Base-by-base conservation (phyloP, 2,113 vertebrate species). In the Sceloporus undulatus region DNA sequence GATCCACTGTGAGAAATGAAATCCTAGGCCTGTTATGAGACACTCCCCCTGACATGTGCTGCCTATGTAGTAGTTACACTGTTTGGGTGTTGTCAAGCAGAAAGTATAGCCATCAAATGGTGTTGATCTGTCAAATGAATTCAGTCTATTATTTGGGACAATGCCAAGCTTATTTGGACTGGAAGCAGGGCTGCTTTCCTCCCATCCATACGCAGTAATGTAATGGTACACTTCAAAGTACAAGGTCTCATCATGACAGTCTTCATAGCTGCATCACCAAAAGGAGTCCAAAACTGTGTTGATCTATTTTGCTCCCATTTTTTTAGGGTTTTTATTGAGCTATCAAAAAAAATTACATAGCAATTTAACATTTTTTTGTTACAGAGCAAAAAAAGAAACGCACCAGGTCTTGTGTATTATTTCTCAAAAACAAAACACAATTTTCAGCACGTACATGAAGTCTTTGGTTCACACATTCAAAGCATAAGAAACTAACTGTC, bases 51-150 rank as follows among this genome's bases (percentile, higher is more conserved):
- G 94, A 93, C 93, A 94, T 95, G 92, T 95, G 91, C 93, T 95
- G 91, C 93, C 93, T 95, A 92, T 94, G 94, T 87, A 94, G 92
- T 94, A 93, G 93, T 91, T 93, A 93, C 94, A 94, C 91, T 90
- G 94, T 91, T 90, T 89, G 91, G 92, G 94, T 94, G 89, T 79
- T 89, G 79, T 89, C 90, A 94, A 92, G 92, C 93, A 95, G 85
- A 92, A 93, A 91, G 89, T 88, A 93, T 94, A 92, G 85, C 54
- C 93, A 92, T 89, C 79, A 91, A 95, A 93, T 85, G 91, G 92
- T 94, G 93, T 94, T 94, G 92, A 96, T 94, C 94, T 93, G 91
- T 94, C 94, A 94, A 90, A 85, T 92, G 94, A 88, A 91, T 93
- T 88, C 93, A 91, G 90, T 90, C 48, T 76, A 90, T 94, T 91